These are phyloP conservation scores for Nemoura dubitans DNA, from an alignment of 2,888 invertebrate species.

Conservation along the genomic window DNA sequence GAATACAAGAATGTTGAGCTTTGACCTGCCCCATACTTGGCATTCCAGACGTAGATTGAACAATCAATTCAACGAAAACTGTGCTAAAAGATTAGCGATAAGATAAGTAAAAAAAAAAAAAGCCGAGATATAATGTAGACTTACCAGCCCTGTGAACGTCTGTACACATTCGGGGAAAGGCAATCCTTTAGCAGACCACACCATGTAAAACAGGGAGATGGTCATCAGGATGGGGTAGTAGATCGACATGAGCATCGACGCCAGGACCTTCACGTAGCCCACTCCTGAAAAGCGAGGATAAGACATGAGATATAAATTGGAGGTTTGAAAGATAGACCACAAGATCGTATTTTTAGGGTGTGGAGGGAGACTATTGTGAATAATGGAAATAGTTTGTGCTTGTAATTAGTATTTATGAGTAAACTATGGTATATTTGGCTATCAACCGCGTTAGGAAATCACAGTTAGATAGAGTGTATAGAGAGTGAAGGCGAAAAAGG, in stretches of 20 bases:
- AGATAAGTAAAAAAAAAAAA: too few relatives aligned
- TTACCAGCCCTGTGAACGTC: constrained; percentile 13
- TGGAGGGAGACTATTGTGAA: too few relatives aligned
- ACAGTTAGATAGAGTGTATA: too few relatives aligned
- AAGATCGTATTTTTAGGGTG: too few relatives aligned
- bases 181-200: constrained; percentile 66
- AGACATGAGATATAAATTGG: too few relatives aligned
- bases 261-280: constrained; percentile 68
- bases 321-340: too few relatives aligned
- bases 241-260: constrained; percentile 64
- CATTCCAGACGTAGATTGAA: neutral
- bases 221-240: constrained; percentile 69
- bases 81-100: too few relatives aligned
- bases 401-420: too few relatives aligned
- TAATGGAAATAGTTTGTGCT: too few relatives aligned
- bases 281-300: constrained; percentile 63
- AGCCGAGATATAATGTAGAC: neutral
- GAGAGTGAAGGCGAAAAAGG: too few relatives aligned
- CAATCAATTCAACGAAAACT: neutral
- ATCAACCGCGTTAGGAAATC: too few relatives aligned
- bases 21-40: neutral
- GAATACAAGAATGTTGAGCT: neutral
- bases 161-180: constrained; percentile 65
- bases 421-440: too few relatives aligned
- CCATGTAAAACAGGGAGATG: constrained; percentile 65